A percentile compares a stretch with the other conserved stretches of the same genome.
phyloP scores from a whole-genome alignment of 1,140 invertebrate species.

The Vollenhovia emeryi region DNA sequence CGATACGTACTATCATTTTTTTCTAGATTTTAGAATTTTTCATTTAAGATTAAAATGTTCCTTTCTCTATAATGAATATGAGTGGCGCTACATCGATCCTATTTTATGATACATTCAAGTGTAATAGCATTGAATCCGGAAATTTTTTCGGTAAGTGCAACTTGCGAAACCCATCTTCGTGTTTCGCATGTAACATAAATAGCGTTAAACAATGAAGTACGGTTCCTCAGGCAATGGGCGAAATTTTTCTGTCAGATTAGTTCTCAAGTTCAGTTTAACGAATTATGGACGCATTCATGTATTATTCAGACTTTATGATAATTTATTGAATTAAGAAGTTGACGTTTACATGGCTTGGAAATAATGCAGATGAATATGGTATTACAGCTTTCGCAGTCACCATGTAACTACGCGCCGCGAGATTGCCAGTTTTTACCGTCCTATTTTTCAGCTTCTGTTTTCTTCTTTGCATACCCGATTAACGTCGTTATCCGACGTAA shows the following conservation, averaged over 20 bases:
- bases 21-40: too few species aligned
- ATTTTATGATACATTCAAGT: too few species aligned
- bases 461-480: constrained; percentile 1
- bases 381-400: not conserved
- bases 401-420: not conserved
- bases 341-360: not conserved
- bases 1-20: too few species aligned
- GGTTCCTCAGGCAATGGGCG: too few species aligned
- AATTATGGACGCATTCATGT: not conserved
- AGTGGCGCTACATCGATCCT: too few species aligned
- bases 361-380: not conserved
- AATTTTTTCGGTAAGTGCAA: too few species aligned
- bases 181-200: not conserved
- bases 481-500: constrained; percentile 5
- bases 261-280: not conserved
- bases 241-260: not conserved
- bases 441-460: not conserved
- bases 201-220: too few species aligned
- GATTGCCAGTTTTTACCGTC: not conserved
- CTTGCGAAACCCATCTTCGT: not conserved
- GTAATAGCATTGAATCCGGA: too few species aligned
- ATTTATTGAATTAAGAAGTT: not conserved
- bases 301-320: not conserved
- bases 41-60: too few species aligned
- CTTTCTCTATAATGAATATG: too few species aligned